A percentile compares a stretch with the other conserved stretches of the same genome.
These are phyloP conservation scores for Sinohyriopsis cumingii DNA, from an alignment of 2,888 invertebrate genomes.

Conservation along the genomic window DNA sequence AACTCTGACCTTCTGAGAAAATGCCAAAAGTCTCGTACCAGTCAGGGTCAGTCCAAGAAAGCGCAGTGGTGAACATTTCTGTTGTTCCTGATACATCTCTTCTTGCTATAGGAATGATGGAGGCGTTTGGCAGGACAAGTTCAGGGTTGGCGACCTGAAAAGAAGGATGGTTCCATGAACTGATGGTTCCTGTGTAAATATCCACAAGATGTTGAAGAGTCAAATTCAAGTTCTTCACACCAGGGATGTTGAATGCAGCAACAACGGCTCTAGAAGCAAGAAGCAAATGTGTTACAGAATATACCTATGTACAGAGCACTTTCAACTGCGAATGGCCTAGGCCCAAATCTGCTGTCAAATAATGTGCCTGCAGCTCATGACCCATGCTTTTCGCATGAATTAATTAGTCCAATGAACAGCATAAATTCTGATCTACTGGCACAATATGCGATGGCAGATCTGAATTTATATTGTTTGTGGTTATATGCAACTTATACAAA, in stretches of 20 bases:
- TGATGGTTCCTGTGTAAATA: conserved; percentile 63
- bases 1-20: conserved; percentile 47
- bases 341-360: no score
- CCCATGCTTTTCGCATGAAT: no score
- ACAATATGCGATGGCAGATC: no score
- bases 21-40: conserved; percentile 54
- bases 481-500: no score
- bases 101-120: conserved; percentile 59
- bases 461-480: no score
- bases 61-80: conserved; percentile 56
- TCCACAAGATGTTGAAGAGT: conserved; percentile 55
- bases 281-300: conserved; percentile 1
- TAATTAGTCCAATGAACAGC: no score
- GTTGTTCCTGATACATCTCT: conserved; percentile 67
- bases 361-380: no score
- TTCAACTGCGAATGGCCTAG: no score
- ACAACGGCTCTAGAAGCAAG: conserved; percentile 60
- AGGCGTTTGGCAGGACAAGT: conserved; percentile 40
- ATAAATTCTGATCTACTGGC: no score
- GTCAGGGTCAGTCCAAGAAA: conserved; percentile 47
- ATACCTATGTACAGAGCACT: background rate
- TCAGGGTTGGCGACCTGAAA: conserved; percentile 46
- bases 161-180: conserved; percentile 57
- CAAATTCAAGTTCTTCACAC: conserved; percentile 45
- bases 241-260: conserved; percentile 58